Percentiles rank a stretch among this genome's conserved stretches.
Conservation (phyloP, 1,140 invertebrate species). For the Sesamia nonagrioides region DNA sequence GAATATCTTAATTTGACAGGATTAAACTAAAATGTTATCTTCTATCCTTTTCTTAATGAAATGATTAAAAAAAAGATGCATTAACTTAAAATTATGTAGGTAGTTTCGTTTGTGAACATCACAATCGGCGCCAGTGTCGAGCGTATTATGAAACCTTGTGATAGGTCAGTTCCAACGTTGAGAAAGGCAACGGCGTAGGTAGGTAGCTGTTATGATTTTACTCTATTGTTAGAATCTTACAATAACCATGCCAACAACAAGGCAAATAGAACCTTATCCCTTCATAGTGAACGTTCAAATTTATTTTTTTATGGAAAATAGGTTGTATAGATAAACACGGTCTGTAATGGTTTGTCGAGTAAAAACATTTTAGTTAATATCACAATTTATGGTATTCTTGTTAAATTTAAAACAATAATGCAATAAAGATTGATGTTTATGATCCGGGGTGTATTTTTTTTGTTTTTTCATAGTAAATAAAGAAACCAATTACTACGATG, state of each 20-base stretch:
- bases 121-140: too few relatives aligned
- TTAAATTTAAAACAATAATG: background rate
- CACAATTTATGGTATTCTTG: background rate
- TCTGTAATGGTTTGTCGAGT: background rate
- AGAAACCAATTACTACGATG: too few relatives aligned
- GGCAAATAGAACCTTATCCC: slow-evolving; percentile 1
- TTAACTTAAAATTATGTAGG: too few relatives aligned
- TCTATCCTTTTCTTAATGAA: too few relatives aligned
- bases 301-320: background rate
- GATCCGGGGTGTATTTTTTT: too few relatives aligned
- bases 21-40: too few relatives aligned
- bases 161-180: slow-evolving; percentile 40
- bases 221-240: background rate
- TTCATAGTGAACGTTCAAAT: background rate
- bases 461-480: background rate
- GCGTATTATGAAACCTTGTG: slow-evolving; percentile 33
- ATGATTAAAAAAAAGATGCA: too few relatives aligned
- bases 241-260: background rate
- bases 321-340: background rate
- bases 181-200: background rate
- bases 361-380: background rate
- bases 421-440: background rate
- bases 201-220: slow-evolving; percentile 23
- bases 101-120: too few relatives aligned
- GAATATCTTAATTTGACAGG: too few relatives aligned